Evolutionary conservation across 1,140 invertebrate species (phyloP).

Genomic region (Aleiodes sp.): DNA sequence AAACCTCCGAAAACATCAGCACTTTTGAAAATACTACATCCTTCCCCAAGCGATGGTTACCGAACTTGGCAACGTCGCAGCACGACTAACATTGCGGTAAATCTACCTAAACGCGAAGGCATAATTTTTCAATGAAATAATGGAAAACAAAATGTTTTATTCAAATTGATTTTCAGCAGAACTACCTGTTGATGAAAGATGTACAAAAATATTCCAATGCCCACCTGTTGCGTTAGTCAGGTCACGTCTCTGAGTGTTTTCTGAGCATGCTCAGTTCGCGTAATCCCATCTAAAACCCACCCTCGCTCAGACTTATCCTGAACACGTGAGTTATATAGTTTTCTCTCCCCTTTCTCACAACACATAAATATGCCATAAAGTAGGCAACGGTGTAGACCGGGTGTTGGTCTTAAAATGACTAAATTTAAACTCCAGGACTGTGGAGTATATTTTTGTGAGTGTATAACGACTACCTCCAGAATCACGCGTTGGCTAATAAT

Average conservation of each 20-base stretch:
- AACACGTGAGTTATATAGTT: not conserved
- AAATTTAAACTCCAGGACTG: conserved; percentile 12
- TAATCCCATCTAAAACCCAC: not conserved
- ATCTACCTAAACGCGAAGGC: too few species aligned
- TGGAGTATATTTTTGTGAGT: not conserved
- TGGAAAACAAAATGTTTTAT: too few species aligned
- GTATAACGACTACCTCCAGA: not conserved
- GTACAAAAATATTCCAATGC: not conserved
- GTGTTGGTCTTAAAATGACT: conserved; percentile 14
- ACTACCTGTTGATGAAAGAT: not conserved
- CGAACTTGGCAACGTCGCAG: too few species aligned
- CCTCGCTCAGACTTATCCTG: not conserved
- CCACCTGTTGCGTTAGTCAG: not conserved
- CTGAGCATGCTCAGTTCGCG: not conserved
- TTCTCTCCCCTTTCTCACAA: not conserved
- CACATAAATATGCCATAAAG: conserved; percentile 28
- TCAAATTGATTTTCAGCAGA: too few species aligned
- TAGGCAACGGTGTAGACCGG: not conserved
- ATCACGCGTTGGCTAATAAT: too few species aligned
- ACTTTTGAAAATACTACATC: too few species aligned
- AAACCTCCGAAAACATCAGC: too few species aligned
- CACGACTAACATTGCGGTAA: too few species aligned
- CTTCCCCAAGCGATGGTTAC: too few species aligned
- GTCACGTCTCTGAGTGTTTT: not conserved
- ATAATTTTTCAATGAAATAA: too few species aligned